phyloP scores from a whole-genome alignment of 2,888 invertebrate genomes.

The Epistrophe eligans region DNA sequence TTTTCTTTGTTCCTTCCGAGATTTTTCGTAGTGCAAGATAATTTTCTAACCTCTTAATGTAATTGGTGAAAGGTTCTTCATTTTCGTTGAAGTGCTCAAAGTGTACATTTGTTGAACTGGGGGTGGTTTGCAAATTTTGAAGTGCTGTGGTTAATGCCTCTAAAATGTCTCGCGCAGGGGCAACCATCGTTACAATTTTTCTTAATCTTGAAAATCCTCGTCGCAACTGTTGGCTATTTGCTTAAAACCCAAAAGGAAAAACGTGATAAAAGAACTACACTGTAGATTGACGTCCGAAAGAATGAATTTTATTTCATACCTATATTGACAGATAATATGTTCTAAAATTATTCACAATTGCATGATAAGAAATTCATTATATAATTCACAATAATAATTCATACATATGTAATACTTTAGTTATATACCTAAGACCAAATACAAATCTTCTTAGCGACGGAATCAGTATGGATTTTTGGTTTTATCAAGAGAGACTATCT shows the following conservation, averaged over 20 bases:
- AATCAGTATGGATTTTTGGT: background rate
- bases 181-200: background rate
- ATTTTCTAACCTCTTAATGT: background rate
- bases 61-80: conserved; percentile 13
- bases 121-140: background rate
- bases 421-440: too few relatives aligned
- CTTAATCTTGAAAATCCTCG: conserved; percentile 4
- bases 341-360: too few relatives aligned
- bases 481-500: background rate
- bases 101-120: background rate
- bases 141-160: background rate
- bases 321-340: too few relatives aligned
- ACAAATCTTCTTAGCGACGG: too few relatives aligned
- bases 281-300: too few relatives aligned
- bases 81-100: background rate
- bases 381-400: too few relatives aligned
- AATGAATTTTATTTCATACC: too few relatives aligned
- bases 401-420: too few relatives aligned
- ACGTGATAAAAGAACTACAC: too few relatives aligned
- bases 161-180: background rate
- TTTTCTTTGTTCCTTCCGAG: background rate
- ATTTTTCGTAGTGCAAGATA: background rate
- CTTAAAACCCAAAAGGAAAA: background rate
- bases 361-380: too few relatives aligned
- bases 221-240: background rate